A percentile compares a stretch with the other conserved stretches of the same genome.
These are phyloP conservation scores for Sinonovacula constricta DNA, from an alignment of 1,140 invertebrate genomes.

Conservation along the genomic window DNA sequence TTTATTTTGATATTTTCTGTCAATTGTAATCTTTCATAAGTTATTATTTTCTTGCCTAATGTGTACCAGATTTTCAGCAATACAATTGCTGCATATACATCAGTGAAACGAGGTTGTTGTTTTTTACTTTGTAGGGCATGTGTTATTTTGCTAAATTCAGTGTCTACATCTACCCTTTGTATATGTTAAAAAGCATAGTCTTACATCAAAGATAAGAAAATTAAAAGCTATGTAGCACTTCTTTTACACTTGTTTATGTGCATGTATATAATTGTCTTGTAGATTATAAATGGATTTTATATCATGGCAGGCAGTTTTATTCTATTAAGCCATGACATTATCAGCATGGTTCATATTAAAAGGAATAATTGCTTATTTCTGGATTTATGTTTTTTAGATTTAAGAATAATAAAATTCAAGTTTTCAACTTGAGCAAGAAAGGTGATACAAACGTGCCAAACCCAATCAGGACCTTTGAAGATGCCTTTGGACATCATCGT, in stretches of 20 bases:
- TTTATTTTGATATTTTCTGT: background rate
- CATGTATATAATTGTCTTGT: background rate
- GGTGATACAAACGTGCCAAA: conserved; percentile 85
- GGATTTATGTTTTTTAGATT: conserved; percentile 64
- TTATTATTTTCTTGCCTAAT: background rate
- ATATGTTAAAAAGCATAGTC: too few species aligned
- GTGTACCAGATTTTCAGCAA: background rate
- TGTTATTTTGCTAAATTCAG: too few species aligned
- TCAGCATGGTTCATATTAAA: background rate
- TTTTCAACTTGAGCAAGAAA: conserved; percentile 76
- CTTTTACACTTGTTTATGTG: background rate
- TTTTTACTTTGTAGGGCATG: background rate
- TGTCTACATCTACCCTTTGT: too few species aligned
- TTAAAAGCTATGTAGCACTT: too few species aligned
- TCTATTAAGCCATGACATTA: too few species aligned
- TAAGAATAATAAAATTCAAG: conserved; percentile 85
- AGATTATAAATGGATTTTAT: too few species aligned
- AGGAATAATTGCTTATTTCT: background rate
- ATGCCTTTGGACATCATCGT: conserved; percentile 89
- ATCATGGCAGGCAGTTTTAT: too few species aligned
- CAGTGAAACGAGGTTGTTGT: background rate
- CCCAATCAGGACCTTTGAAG: conserved; percentile 89
- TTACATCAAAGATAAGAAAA: too few species aligned
- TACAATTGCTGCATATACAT: background rate
- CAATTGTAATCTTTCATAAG: background rate